Evolutionary conservation across 2,888 invertebrate species (phyloP), one percentile per base, ranked within the genome.

Genomic region (Calameuta idolon): DNA sequence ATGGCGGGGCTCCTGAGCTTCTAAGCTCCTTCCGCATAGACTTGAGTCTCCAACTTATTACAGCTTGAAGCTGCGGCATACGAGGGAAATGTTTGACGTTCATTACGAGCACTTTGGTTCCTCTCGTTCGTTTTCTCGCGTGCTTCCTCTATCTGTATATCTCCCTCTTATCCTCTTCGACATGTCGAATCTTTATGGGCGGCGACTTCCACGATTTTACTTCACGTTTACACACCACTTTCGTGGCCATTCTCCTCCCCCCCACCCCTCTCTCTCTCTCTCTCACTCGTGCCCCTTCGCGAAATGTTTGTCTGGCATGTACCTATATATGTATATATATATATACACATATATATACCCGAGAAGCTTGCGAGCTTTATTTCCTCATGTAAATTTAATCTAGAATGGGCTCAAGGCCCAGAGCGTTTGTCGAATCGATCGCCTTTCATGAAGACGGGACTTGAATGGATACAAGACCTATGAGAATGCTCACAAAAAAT

Each of bases 1-100:
- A 81, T 78, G 79, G 78, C 73, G 76, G 77, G 11, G 4, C 33
- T 34, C 71, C 31, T 34, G 31, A 71, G 71, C 71, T 31, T 34
- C 31, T 71, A 33, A 71, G 71, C 71, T 33, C 31, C 71, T 71
- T 71, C 71, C 33, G 31, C 12, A 71, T 71, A 31, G 71, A 33
- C 15, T 12, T 9, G 71, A 34, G 71, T 34, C 33, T 34, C 34
- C 71, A 31, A 34, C 71, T 71, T 34, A 71, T 31, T 34, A 34
- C 71, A 34, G 33, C 34, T 34, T 4, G 71, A 71, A 34, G 33
- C 34, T 71, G 3, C 12, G 33, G 31, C 71, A 23, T 12, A 34
- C 33, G 34, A 35, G 37, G 35, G 23, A 35, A 74, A 35, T 74
- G 74, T 74, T 74, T 74, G 74, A 74, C 74, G 74, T 74, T 74